Base-by-base conservation (phyloP, 2,888 invertebrate genomes). In the Nemoura dubitans region DNA sequence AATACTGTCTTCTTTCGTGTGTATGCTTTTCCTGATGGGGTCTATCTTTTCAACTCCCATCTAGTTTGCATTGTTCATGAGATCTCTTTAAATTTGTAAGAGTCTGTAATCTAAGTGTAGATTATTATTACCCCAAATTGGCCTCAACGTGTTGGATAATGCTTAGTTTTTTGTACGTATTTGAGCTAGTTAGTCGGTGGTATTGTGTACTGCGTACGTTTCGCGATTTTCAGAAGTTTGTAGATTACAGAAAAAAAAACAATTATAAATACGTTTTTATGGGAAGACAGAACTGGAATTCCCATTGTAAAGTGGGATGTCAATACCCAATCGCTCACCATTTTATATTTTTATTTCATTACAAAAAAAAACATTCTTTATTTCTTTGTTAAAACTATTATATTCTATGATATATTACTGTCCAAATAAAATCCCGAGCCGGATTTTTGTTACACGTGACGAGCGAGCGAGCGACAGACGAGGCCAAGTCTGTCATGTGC, bases 301-400 rank as follows among this genome's bases (percentile, higher is more conserved):
- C 85, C 85, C 86, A 86, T 80, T 80, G 86, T 87, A 87, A 84
- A 87, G 83, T 84, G 86, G 86, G 86, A 84, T 84, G 30, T 82
- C 27, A 81, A 87, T 86, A 86, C 85, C 87, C 86, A 85, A 86
- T 87, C 86, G 87, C 87, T 87, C 87, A 87, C 87, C 86, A 84
- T 84, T 86, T 87, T 87, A 86, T 86, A 86, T 86, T 84, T 86
- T 86, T 87, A 84, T 84, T 84, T 84, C 84, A 84, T 84, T 30
- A 28, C 28, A 21, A 59, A 59, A 59, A 59, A 59, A 83, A 87
- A 86, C 84, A 76, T 76, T 87, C 83, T 87, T 87, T 86, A 78
- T 87, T 86, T 87, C 59, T 29, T 86, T 87, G 86, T 86, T 87
- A 87, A 86, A 29, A 84, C 84, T 84, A 84, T 59, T 84, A 84